A percentile compares a stretch with the other conserved stretches of the same genome.
These are phyloP conservation scores for Hoplodrina ambigua DNA, from an alignment of 2,888 invertebrate species.

Conservation along the genomic window DNA sequence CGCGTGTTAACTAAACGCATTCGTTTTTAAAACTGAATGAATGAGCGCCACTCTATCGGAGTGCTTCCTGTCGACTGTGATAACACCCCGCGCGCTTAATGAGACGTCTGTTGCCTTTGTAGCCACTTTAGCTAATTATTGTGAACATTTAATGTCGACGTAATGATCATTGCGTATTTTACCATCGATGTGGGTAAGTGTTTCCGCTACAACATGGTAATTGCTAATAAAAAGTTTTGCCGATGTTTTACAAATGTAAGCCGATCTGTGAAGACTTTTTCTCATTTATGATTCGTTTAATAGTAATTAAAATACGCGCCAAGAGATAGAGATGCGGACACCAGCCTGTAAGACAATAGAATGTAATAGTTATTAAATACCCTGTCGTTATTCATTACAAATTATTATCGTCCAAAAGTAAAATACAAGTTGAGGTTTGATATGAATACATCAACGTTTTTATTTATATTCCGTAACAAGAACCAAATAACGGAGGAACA, in stretches of 20 bases:
- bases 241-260: slow-evolving; percentile 4
- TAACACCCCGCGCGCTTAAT: slow-evolving; percentile 75
- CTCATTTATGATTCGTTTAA: slow-evolving; percentile 16
- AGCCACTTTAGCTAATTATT: slow-evolving; percentile 66
- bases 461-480: slow-evolving; percentile 53
- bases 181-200: slow-evolving; percentile 55
- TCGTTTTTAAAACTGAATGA: slow-evolving; percentile 84
- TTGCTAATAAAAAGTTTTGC: slow-evolving; percentile 52
- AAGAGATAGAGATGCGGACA: too few species aligned
- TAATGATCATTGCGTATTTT: slow-evolving; percentile 60
- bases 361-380: not conserved
- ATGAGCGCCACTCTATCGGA: slow-evolving; percentile 74
- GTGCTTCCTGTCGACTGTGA: slow-evolving; percentile 80
- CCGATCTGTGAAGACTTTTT: slow-evolving; percentile 11
- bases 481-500: slow-evolving; percentile 55
- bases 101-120: slow-evolving; percentile 69
- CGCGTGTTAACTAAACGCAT: slow-evolving; percentile 78
- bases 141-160: slow-evolving; percentile 58
- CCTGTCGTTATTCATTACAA: not conserved
- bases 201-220: slow-evolving; percentile 54
- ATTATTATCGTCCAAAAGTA: not conserved
- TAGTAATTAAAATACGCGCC: not conserved
- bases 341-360: too few species aligned
- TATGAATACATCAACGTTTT: slow-evolving; percentile 7
- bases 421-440: not conserved